These are phyloP conservation scores for Mycetomoellerius zeteki DNA, from an alignment of 1,140 invertebrate genomes.

Conservation along the genomic window DNA sequence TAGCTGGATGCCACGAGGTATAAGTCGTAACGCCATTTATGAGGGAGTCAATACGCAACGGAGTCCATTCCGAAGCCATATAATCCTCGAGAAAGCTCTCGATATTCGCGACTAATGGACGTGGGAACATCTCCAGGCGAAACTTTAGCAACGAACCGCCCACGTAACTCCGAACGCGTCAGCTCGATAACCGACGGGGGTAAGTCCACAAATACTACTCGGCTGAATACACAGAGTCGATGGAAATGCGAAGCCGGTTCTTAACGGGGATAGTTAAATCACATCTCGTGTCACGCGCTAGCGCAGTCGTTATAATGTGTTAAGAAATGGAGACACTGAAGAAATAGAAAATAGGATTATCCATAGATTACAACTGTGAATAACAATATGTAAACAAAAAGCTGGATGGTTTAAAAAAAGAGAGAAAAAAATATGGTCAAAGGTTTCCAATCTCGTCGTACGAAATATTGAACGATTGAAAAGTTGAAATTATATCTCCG, in stretches of 20 bases:
- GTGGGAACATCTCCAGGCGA: conserved; percentile 30
- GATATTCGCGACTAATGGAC: conserved; percentile 37
- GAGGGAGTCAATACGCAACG: not conserved
- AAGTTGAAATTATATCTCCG: conserved; percentile 5
- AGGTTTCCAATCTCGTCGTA: too few relatives aligned
- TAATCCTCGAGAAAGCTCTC: conserved; percentile 37
- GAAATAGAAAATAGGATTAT: not conserved
- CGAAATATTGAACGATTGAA: not conserved
- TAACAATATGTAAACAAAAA: not conserved
- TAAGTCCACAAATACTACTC: conserved; percentile 38
- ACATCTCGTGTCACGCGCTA: not conserved
- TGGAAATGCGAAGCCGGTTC: not conserved
- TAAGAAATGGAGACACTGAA: not conserved
- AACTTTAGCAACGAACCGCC: conserved; percentile 10
- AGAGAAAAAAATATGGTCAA: not conserved
- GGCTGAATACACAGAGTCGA: conserved; percentile 13
- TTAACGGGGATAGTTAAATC: conserved; percentile 20
- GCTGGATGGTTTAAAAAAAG: not conserved
- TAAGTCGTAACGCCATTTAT: conserved; percentile 33
- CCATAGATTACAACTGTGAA: too few relatives aligned
- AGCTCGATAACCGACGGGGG: not conserved
- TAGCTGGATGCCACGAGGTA: not conserved
- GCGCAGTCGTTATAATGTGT: not conserved
- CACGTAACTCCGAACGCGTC: conserved; percentile 7
- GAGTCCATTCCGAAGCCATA: not conserved